Evolutionary conservation across 1,140 invertebrate genomes (phyloP), one percentile per base, ranked within the genome.

Genomic region (Camponotus vicinus): DNA sequence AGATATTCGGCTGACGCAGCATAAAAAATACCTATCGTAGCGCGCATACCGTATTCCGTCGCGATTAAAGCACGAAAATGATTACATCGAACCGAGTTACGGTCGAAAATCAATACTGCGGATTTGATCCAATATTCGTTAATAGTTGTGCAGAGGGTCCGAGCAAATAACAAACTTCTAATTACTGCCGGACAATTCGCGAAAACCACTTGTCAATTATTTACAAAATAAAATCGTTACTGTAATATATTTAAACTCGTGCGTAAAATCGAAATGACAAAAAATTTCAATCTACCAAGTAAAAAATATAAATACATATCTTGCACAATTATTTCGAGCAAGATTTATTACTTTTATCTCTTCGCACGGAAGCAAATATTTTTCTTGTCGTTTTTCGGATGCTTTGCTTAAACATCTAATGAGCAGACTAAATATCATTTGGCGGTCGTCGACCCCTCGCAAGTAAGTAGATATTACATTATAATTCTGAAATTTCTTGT

Each of bases 401-500:
- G 5, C 0, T 71, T 57, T 34, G 1, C 57, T 42, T 15, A 69
- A 52, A 45, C 18, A 32, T 3, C 55, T 49, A 82, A 52, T n/a
- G 75, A 42, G 34, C 21, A 37, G 79, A 45, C 15, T 45, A 71
- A 92, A 87, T 71, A 15, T 69, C 82, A 89, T 89, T 92, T 78
- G 87, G 61, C 76, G 67, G 76, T 64, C 86, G 89, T 73, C 88
- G 76, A 76, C 69, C 27, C 27, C 34, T 40, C 80, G 88, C 85
- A 0, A 79, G 85, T 92, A 63, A 79, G 83, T 92, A 63, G 21
- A 66, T 77, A 91, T 92, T 92, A 85, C 87, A 88, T 93, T 91
- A 91, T 86, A 92, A 93, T 92, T 92, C 89, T 88, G 86, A 89
- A 93, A 93, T 94, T 91, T 89, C 82, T 77, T 84, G 90, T 91